phyloP scores from a whole-genome alignment of 2,888 invertebrate genomes.

The Ganaspis brasiliensis region DNA sequence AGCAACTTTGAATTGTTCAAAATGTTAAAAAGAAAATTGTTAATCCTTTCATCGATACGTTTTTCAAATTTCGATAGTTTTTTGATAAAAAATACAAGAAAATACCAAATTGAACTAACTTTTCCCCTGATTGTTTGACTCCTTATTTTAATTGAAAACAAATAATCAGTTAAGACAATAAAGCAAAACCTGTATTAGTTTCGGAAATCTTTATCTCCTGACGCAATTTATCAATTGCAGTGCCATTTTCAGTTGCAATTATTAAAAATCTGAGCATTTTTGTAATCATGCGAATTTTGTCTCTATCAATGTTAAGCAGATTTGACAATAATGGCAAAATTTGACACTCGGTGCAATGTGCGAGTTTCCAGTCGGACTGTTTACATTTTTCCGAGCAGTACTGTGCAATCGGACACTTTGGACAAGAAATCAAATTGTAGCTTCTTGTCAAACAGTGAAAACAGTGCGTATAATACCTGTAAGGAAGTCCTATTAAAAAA shows the following conservation, averaged over 20 bases:
- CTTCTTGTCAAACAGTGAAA: slow-evolving; percentile 75
- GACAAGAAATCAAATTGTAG: slow-evolving; percentile 76
- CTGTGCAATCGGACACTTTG: slow-evolving; percentile 74
- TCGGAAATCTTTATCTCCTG: slow-evolving; percentile 73
- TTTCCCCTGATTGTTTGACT: too few relatives aligned
- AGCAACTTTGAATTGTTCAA: too few relatives aligned
- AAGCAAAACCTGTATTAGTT: slow-evolving; percentile 75
- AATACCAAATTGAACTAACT: too few relatives aligned
- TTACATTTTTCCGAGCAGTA: slow-evolving; percentile 77
- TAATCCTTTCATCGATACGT: too few relatives aligned
- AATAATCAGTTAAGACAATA: too few relatives aligned
- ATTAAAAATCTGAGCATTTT: slow-evolving; percentile 77
- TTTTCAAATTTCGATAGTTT: too few relatives aligned
- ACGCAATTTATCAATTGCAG: slow-evolving; percentile 69
- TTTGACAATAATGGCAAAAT: slow-evolving; percentile 71
- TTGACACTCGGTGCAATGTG: slow-evolving; percentile 74
- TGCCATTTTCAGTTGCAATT: slow-evolving; percentile 72
- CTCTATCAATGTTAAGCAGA: slow-evolving; percentile 74
- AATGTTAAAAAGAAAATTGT: too few relatives aligned
- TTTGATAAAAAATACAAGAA: too few relatives aligned
- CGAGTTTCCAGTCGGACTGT: slow-evolving; percentile 70
- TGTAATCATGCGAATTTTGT: slow-evolving; percentile 75
- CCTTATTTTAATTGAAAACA: too few relatives aligned
- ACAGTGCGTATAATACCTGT: slow-evolving; percentile 78
- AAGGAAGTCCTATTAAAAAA: slow-evolving; percentile 3